phyloP scores from a whole-genome alignment of 2,888 invertebrate species.

The Eutolmus rufibarbis region DNA sequence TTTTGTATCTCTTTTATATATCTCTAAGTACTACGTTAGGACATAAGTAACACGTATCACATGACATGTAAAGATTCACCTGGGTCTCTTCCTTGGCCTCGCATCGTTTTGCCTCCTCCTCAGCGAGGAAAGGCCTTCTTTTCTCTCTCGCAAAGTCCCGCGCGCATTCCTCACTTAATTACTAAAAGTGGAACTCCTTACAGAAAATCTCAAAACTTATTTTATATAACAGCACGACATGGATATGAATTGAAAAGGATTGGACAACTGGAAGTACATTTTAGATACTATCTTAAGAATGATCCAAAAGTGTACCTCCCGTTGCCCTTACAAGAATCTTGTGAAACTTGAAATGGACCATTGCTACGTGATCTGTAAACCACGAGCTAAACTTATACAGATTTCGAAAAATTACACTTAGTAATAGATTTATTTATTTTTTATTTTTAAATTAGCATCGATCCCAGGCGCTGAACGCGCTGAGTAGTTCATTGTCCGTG shows the following conservation, averaged over 20 bases:
- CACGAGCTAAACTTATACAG: not conserved
- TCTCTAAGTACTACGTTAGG: slow-evolving; percentile 4
- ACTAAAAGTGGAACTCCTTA: not conserved
- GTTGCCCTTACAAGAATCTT: not conserved
- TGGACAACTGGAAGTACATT: not conserved
- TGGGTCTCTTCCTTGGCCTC: not conserved
- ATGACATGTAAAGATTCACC: slow-evolving; percentile 43
- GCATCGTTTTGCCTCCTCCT: not conserved
- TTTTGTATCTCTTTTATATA: not conserved
- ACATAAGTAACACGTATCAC: slow-evolving; percentile 48
- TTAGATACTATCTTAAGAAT: not conserved
- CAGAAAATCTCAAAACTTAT: not conserved
- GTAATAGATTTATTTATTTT: not conserved
- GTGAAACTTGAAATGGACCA: not conserved
- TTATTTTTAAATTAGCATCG: not conserved
- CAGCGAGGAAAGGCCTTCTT: not conserved
- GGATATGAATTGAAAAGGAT: not conserved
- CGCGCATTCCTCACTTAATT: not conserved
- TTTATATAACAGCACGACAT: not conserved
- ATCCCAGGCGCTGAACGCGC: not conserved
- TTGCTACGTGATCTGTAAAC: not conserved
- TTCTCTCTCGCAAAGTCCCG: not conserved
- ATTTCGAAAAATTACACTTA: slow-evolving; percentile 22
- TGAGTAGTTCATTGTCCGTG: slow-evolving; percentile 55
- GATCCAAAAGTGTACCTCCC: not conserved